These are phyloP conservation scores for Tupaia chinensis DNA, from an alignment of 2,113 vertebrate genomes.

Conservation along the genomic window DNA sequence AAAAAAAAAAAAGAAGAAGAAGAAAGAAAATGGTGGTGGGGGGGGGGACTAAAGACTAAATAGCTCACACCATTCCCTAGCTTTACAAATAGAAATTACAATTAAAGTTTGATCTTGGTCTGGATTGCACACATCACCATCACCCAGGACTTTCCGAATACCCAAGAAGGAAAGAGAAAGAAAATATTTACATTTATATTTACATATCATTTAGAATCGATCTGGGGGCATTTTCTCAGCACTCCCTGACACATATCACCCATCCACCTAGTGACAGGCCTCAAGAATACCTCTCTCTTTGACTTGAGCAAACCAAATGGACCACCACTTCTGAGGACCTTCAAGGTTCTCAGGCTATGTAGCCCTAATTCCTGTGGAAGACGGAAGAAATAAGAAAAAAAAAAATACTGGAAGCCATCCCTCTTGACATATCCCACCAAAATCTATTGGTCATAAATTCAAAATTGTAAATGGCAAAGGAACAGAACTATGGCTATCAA, in stretches of 20 bases:
- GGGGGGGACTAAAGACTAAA: neutral
- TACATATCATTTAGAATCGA: neutral
- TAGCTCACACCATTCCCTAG: neutral
- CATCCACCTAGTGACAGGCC: neutral
- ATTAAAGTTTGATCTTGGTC: neutral
- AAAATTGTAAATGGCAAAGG: neutral
- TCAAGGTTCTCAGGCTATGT: neutral
- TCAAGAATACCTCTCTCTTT: neutral
- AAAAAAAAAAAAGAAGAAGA: too few species aligned
- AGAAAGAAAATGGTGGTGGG: too few species aligned
- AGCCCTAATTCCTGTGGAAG: neutral
- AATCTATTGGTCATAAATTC: neutral
- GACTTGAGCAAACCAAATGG: neutral
- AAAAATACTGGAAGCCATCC: neutral
- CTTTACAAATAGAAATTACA: neutral
- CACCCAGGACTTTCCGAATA: neutral
- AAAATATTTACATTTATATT: too few species aligned
- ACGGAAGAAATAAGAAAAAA: neutral
- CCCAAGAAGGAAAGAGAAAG: neutral
- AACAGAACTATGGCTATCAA: neutral
- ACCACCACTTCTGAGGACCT: neutral
- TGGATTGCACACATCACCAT: neutral
- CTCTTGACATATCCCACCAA: neutral
- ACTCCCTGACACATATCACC: neutral
- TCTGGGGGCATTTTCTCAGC: neutral